Conservation (phyloP, 2,888 invertebrate species). For the Cylindroiulus punctatus region DNA sequence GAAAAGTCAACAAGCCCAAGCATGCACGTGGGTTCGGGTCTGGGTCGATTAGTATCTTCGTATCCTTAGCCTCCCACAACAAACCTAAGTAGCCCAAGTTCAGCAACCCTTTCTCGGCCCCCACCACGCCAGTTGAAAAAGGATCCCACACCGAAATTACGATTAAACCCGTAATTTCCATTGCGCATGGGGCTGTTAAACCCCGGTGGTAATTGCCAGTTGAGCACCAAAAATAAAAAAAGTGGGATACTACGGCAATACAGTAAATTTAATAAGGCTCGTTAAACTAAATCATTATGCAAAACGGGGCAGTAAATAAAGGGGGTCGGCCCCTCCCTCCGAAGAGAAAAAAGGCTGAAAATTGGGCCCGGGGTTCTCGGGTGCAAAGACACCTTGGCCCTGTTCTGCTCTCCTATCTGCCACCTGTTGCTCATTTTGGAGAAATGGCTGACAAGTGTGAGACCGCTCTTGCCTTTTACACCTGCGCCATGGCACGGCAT, state of each 20-base stretch:
- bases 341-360: background rate
- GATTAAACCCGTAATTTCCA: background rate
- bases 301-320: constrained; percentile 49
- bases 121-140: background rate
- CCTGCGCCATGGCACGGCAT: constrained; percentile 48
- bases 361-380: constrained; percentile 44
- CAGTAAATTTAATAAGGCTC: constrained; percentile 51
- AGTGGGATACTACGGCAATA: background rate
- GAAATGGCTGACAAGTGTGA: constrained; percentile 52
- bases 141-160: constrained; percentile 19
- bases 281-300: constrained; percentile 51
- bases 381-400: constrained; percentile 48
- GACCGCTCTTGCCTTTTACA: constrained; percentile 49
- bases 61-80: background rate
- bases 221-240: constrained; percentile 16
- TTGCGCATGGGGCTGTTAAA: background rate
- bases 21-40: background rate
- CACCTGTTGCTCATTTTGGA: constrained; percentile 53
- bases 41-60: background rate
- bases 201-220: constrained; percentile 26
- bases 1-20: background rate
- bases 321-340: constrained; percentile 16
- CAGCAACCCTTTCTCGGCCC: constrained; percentile 23
- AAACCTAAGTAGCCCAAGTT: background rate
- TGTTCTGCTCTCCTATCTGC: constrained; percentile 48